Evolutionary conservation across 2,113 vertebrate species (phyloP).

Genomic region (Mus pahari): DNA sequence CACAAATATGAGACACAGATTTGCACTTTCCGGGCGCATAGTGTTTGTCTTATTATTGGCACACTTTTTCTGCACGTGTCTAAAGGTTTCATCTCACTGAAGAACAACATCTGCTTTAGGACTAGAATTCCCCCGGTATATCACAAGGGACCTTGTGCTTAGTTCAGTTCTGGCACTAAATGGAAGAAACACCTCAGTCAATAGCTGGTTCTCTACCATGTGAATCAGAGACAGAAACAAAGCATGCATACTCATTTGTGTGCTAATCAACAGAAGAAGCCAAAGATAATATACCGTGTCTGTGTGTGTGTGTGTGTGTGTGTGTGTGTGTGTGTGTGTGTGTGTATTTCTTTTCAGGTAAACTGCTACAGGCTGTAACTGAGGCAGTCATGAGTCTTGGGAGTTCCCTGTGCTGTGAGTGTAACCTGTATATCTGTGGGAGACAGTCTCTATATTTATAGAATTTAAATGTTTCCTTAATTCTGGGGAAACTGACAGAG

Average conservation of each 20-base stretch:
- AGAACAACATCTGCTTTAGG: background rate
- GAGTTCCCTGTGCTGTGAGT: background rate
- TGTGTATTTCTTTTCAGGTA: background rate
- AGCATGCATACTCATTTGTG: background rate
- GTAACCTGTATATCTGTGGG: background rate
- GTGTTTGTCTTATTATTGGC: background rate
- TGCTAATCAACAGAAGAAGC: background rate
- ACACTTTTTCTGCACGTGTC: background rate
- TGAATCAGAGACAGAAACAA: background rate
- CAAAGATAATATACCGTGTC: background rate
- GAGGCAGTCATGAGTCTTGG: background rate
- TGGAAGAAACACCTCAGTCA: background rate
- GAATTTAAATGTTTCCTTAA: background rate
- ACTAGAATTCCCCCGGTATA: background rate
- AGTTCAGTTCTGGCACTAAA: background rate
- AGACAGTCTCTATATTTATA: background rate
- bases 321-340: background rate
- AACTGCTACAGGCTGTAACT: background rate
- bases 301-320: background rate
- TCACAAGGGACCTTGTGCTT: background rate
- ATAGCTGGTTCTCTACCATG: background rate
- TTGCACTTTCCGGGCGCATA: background rate
- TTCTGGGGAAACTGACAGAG: background rate
- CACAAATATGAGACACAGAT: background rate
- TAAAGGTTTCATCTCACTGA: background rate